Percentiles rank a stretch among this genome's conserved stretches.
phyloP scores from a whole-genome alignment of 2,797 vertebrate species.

The Melanotaenia pygmaea region DNA sequence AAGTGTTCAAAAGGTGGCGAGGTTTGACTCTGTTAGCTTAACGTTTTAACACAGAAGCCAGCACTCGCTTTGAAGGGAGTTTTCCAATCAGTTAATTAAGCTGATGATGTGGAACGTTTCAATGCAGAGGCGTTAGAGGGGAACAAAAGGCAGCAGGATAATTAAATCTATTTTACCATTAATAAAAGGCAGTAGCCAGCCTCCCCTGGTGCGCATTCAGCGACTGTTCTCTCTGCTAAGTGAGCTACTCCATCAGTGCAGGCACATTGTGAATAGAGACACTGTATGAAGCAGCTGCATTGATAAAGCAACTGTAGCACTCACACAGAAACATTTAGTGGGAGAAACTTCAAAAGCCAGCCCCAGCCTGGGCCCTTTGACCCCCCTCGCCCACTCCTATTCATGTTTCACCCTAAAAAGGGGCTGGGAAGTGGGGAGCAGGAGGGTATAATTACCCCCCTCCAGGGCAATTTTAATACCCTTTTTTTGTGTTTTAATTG shows the following conservation, averaged over 20 bases:
- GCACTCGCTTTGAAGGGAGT: conserved; percentile 59
- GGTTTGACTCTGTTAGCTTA: conserved; percentile 66
- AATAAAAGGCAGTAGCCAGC: conserved; percentile 52
- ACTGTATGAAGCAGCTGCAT: conserved; percentile 70
- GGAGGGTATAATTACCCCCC: conserved; percentile 82
- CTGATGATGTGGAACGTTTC: conserved; percentile 67
- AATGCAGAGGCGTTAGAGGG: conserved; percentile 51
- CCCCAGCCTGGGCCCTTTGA: conserved; percentile 72
- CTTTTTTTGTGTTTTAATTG: conserved; percentile 87
- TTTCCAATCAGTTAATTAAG: conserved; percentile 67
- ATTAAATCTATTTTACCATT: conserved; percentile 73
- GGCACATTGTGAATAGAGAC: conserved; percentile 55
- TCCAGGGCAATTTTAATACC: conserved; percentile 82
- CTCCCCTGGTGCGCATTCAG: conserved; percentile 58
- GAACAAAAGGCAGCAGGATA: conserved; percentile 71
- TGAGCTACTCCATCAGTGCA: conserved; percentile 53
- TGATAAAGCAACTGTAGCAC: conserved; percentile 77
- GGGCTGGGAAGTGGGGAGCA: conserved; percentile 66
- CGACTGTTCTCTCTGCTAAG: conserved; percentile 44
- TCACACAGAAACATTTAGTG: conserved; percentile 54
- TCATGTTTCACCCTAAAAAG: conserved; percentile 70
- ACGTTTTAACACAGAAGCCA: conserved; percentile 57
- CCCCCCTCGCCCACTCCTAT: conserved; percentile 65
- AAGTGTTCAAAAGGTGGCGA: conserved; percentile 47
- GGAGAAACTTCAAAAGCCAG: conserved; percentile 76